These are phyloP conservation scores for Polypterus bichir DNA, from an alignment of 2,113 vertebrate genomes.

Conservation along the genomic window DNA sequence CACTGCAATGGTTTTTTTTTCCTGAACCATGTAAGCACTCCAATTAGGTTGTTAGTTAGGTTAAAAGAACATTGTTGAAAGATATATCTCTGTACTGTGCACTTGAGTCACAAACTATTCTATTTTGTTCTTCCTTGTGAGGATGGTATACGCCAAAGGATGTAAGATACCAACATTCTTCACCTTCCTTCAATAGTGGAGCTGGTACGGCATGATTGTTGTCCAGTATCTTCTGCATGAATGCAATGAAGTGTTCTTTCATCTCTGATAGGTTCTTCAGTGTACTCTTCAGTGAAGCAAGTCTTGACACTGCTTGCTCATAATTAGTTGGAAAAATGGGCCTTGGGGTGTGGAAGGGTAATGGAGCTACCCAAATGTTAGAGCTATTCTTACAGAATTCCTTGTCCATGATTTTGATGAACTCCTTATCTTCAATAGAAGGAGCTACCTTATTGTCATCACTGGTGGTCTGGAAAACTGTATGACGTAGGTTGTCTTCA, in stretches of 20 bases:
- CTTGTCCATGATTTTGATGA: not conserved
- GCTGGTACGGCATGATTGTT: not conserved
- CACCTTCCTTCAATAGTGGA: not conserved
- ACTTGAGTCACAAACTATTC: conserved; percentile 13
- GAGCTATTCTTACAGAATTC: not conserved
- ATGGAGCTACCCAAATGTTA: not conserved
- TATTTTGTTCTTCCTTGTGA: conserved; percentile 1
- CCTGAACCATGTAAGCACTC: conserved; percentile 9
- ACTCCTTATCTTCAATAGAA: not conserved
- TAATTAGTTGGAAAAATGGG: not conserved
- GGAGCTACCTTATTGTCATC: conserved; percentile 1
- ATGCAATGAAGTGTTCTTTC: not conserved
- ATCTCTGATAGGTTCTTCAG: not conserved
- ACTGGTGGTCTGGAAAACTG: not conserved
- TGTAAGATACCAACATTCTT: conserved; percentile 10
- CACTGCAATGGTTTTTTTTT: not conserved
- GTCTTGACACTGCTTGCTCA: not conserved
- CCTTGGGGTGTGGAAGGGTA: not conserved
- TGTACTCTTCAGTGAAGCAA: not conserved
- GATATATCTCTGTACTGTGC: conserved; percentile 6
- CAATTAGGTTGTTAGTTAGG: conserved; percentile 3
- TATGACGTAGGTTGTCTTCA: not conserved
- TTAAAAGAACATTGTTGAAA: conserved; percentile 12
- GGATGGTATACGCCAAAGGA: conserved; percentile 6
- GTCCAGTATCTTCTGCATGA: not conserved